Evolutionary conservation across 2,797 vertebrate genomes (phyloP), one percentile per base, ranked within the genome.

Genomic region (Momotus momota): DNA sequence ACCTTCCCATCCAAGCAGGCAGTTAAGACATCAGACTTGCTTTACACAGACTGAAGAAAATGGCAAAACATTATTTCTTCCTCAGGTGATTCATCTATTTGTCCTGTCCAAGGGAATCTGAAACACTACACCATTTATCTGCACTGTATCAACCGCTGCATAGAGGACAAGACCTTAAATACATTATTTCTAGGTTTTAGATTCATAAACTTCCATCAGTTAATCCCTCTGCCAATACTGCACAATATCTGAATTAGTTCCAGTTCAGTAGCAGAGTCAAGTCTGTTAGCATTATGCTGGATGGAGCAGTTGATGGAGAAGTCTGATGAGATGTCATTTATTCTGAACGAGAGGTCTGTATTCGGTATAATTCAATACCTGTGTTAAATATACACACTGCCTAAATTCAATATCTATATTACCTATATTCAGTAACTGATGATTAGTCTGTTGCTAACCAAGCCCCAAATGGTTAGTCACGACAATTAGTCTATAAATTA

Each of bases 401-500:
- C 35, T 70, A 49, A 65, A 82, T n/a, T 48, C 64, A 69, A 18
- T 62, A 52, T 10, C 64, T 49, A 0, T 41, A 23, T 78, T 78
- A 71, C 43, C n/a, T 78, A 54, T 6, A 60, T 26, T 64, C 55
- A 67, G 14, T 73, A 94, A 71, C 49, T 78, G 78, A 58, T 54
- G 26, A 74, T 74, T 33, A 81, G 40, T 27, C 60, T 84, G 51
- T 35, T 90, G 67, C 61, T 87, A 87, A 87, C 70, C 60, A 74
- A 80, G n/a, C 16, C n/a, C 46, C 55, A 86, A 41, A 86, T 22
- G 12, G 48, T 62, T 90, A 83, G 27, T 62, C 66, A 66, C 21
- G 52, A 54, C 51, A 89, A 92, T 72, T 72, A 94, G 25, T 51
- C 62, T 51, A 75, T 69, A 85, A 83, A 94, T 78, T 71, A 90